Conservation (phyloP, 2,797 vertebrate genomes). For the Sphaeramia orbicularis region DNA sequence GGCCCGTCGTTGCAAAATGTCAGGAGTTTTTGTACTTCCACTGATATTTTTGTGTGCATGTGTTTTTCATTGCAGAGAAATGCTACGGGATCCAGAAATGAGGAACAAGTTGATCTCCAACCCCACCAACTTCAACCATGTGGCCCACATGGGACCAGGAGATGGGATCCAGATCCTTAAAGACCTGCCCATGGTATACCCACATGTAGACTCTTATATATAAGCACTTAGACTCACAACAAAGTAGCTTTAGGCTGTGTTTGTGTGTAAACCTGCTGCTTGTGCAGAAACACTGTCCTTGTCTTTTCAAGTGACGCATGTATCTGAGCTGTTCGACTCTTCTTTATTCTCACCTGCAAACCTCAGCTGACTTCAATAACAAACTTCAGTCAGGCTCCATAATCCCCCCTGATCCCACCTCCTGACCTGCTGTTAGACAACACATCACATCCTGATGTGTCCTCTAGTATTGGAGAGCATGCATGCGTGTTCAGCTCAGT, state of each 20-base stretch:
- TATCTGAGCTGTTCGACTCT: no score
- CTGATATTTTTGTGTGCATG: slow-evolving; percentile 2
- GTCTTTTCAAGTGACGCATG: no score
- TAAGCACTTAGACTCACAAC: background rate
- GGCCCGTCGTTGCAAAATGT: no score
- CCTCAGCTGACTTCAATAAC: background rate
- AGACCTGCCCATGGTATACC: slow-evolving; percentile 94
- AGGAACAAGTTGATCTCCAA: slow-evolving; percentile 99
- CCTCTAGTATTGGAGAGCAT: background rate
- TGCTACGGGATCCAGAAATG: slow-evolving; percentile 98
- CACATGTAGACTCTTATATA: background rate
- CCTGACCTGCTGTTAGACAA: background rate
- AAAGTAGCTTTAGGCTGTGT: background rate
- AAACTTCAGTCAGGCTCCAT: background rate
- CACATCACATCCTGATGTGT: no score
- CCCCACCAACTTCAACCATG: slow-evolving; percentile 99
- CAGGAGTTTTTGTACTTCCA: background rate
- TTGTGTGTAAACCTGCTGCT: slow-evolving; percentile 19
- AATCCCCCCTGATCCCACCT: background rate
- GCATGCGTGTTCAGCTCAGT: background rate
- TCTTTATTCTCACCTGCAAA: background rate
- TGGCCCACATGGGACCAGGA: slow-evolving; percentile 99
- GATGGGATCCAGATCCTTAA: slow-evolving; percentile 98
- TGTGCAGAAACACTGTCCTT: background rate
- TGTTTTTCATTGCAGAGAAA: slow-evolving; percentile 89